Conservation (phyloP, 2,113 vertebrate species). For the Sarotherodon lohbergeri region DNA sequence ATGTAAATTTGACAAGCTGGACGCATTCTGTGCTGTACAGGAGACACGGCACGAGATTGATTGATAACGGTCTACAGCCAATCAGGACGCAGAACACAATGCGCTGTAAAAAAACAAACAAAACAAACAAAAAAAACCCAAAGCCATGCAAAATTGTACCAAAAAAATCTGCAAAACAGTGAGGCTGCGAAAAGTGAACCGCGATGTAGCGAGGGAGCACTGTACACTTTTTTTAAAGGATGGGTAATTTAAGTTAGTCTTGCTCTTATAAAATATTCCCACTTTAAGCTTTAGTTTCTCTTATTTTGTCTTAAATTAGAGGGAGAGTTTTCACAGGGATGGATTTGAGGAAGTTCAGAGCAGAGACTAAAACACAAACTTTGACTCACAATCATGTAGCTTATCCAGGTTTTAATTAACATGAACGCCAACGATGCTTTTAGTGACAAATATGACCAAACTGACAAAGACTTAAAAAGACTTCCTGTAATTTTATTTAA, state of each 20-base stretch:
- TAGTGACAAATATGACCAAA: neutral
- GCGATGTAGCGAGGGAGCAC: fast-evolving
- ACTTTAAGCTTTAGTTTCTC: neutral
- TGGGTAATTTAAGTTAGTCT: neutral
- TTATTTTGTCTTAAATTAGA: neutral
- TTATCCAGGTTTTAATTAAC: neutral
- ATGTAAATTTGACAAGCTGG: neutral
- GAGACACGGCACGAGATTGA: neutral
- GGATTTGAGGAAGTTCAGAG: neutral
- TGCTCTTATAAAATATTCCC: neutral
- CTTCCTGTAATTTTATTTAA: neutral
- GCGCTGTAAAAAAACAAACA: fast-evolving
- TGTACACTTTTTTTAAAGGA: neutral
- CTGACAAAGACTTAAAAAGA: neutral
- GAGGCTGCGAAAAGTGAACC: neutral
- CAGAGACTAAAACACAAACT: neutral
- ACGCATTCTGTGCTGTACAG: neutral
- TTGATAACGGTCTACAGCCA: neutral
- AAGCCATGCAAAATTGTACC: fast-evolving
- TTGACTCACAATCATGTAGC: neutral
- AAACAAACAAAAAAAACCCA: neutral
- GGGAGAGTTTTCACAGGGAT: too few species aligned
- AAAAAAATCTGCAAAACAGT: fast-evolving
- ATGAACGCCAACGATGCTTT: fast-evolving
- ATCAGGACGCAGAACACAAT: fast-evolving